Conservation (phyloP, 2,113 vertebrate genomes). For the Montifringilla adamsi region DNA sequence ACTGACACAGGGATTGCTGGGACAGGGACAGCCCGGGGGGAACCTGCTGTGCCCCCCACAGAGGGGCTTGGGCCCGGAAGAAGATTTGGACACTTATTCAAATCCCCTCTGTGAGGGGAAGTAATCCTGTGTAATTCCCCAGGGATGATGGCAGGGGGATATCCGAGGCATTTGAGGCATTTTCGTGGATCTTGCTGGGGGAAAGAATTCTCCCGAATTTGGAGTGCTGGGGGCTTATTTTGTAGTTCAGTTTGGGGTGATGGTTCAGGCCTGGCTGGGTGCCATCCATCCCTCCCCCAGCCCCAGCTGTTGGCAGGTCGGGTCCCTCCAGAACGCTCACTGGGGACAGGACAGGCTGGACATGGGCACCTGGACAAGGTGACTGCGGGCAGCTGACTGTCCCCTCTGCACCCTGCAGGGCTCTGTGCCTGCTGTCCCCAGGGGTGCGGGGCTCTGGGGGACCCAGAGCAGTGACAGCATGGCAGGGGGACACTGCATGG, state of each 20-base stretch:
- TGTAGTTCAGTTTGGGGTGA: not conserved
- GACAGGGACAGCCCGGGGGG: not conserved
- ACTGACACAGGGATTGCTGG: not conserved
- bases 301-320: fast-evolving
- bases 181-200: not conserved
- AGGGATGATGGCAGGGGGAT: not conserved
- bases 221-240: not conserved
- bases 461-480: fast-evolving
- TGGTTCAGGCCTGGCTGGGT: not conserved
- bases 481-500: fast-evolving
- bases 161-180: not conserved
- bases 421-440: not conserved
- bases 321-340: fast-evolving
- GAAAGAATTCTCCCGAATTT: not conserved
- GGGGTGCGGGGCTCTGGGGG: fast-evolving
- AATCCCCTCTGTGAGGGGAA: not conserved
- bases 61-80: not conserved
- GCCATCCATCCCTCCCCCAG: not conserved
- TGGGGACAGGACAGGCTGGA: not conserved
- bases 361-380: fast-evolving
- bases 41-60: not conserved
- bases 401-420: not conserved
- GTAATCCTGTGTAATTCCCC: fast-evolving
- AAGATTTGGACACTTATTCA: not conserved
- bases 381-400: fast-evolving